Evolutionary conservation across 2,113 vertebrate species (phyloP), one percentile per base, ranked within the genome.

Genomic region (Rutilus rutilus): DNA sequence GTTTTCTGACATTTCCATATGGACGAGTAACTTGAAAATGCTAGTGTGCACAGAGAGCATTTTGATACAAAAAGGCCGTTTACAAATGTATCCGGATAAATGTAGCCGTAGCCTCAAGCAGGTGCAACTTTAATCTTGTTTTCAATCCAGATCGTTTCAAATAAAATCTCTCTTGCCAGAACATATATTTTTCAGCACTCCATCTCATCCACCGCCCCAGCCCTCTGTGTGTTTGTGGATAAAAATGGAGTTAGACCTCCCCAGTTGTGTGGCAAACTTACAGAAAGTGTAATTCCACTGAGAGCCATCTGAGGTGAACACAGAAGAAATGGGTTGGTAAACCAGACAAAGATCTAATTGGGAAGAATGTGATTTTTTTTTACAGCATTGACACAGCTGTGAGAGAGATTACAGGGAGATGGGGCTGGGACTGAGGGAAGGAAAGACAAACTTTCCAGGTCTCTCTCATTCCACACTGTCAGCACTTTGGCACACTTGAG

Each of bases 401-500:
- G 79, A 74, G 85, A 79, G 71, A 78, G 79, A 80, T 87, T 71
- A 82, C 30, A 64, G 11, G 36, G 42, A 64, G 36, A 50, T 39
- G 30, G 65, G 71, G 33, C 17, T 30, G 36, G 30, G 69, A 79
- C 39, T 15, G 42, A 75, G 64, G n/a, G 21, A 33, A 67, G 30
- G 87, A 36, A 82, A 50, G 79, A 76, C 71, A 80, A 65, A 80
- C 67, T 87, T 81, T 65, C 84, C 86, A 89, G 82, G 89, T 88
- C 84, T 88, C 74, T 27, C 15, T 79, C 78, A 79, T 87, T 86
- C 73, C 82, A 75, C 57, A 15, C 78, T 69, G 89, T 86, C 87
- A 89, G 76, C 45, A 82, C 71, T 67, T 86, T 88, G 90, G 57
- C 84, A 52, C 9, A 74, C 76, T n/a, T 9, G 15, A 39, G 36